A percentile compares a stretch with the other conserved stretches of the same genome.
Evolutionary conservation across 2,888 invertebrate genomes (phyloP).

Genomic region (Pseudococcus longispinus): DNA sequence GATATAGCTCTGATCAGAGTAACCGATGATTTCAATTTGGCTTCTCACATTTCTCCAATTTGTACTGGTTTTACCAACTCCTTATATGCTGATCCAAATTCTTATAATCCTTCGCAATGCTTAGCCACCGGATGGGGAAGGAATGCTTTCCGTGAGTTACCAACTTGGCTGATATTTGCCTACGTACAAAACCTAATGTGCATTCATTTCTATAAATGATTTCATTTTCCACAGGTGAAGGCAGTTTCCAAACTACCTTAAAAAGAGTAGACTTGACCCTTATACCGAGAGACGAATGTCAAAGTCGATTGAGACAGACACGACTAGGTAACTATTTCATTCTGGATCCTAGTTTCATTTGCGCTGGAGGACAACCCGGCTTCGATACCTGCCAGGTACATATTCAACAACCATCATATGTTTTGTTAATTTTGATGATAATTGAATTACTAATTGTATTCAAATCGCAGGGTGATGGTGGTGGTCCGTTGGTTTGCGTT

Average conservation of each 20-base stretch:
- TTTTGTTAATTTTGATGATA: not conserved
- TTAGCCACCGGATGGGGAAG: conserved; percentile 84
- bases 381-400: conserved; percentile 74
- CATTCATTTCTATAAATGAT: not conserved
- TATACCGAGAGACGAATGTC: conserved; percentile 70
- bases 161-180: not conserved
- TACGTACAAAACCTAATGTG: not conserved
- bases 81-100: conserved; percentile 65
- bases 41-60: conserved; percentile 73
- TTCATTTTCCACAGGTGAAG: conserved; percentile 62
- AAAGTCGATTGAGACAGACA: conserved; percentile 69
- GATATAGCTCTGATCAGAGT: conserved; percentile 74
- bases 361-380: conserved; percentile 79
- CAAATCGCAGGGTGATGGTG: conserved; percentile 76
- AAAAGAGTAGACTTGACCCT: conserved; percentile 77
- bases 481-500: conserved; percentile 89
- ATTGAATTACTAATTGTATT: not conserved
- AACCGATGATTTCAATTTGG: conserved; percentile 66
- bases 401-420: not conserved
- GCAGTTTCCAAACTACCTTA: conserved; percentile 69
- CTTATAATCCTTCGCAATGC: conserved; percentile 66
- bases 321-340: conserved; percentile 72
- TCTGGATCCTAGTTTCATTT: conserved; percentile 75
- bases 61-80: conserved; percentile 69
- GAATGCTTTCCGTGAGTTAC: conserved; percentile 69